These are phyloP conservation scores for Apamea crenata DNA, from an alignment of 2,888 invertebrate genomes.

Conservation along the genomic window DNA sequence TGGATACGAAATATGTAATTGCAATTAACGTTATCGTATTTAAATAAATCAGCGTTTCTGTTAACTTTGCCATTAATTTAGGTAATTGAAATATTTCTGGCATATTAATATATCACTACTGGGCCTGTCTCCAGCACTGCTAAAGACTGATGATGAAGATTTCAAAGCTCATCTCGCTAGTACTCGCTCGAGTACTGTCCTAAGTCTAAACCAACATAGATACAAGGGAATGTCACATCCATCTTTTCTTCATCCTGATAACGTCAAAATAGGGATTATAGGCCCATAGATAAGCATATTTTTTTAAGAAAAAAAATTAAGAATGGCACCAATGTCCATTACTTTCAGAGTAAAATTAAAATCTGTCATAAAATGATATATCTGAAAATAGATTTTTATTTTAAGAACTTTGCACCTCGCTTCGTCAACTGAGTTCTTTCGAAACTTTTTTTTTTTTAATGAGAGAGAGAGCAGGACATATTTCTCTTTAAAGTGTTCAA, in stretches of 20 bases:
- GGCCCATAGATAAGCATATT: conserved; percentile 61
- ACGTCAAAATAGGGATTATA: conserved; percentile 70
- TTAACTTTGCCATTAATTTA: neutral
- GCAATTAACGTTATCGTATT: neutral
- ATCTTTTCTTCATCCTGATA: conserved; percentile 73
- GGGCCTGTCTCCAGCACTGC: too few relatives aligned
- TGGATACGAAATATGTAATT: neutral
- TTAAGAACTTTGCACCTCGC: conserved; percentile 29
- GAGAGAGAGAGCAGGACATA: neutral
- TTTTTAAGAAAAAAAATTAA: conserved; percentile 47
- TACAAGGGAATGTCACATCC: conserved; percentile 70
- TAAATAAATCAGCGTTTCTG: neutral
- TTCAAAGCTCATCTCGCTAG: neutral
- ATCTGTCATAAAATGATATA: conserved; percentile 61
- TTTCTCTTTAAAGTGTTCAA: neutral
- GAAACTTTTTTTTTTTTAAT: conserved; percentile 19
- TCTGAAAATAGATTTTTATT: conserved; percentile 46
- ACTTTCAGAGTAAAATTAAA: conserved; percentile 58
- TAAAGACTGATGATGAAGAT: neutral
- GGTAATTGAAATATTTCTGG: neutral
- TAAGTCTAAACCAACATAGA: conserved; percentile 56
- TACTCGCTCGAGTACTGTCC: conserved; percentile 63
- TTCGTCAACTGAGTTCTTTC: neutral
- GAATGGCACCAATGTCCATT: conserved; percentile 44
- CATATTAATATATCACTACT: neutral